Percentiles rank a stretch among this genome's conserved stretches.
Evolutionary conservation across 2,113 vertebrate species (phyloP).

Genomic region (Acrocephalus kingi): DNA sequence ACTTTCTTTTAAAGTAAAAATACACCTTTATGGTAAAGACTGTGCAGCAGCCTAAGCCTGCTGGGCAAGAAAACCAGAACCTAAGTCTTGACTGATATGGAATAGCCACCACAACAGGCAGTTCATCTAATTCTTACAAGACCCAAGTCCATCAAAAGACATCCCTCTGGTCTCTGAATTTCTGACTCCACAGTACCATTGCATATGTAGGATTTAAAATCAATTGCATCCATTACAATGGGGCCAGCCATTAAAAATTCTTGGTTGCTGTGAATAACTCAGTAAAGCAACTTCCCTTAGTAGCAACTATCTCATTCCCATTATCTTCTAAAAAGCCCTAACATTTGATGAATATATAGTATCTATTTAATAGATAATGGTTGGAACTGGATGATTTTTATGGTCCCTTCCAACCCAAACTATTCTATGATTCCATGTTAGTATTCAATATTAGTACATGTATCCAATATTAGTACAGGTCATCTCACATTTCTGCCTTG

Average conservation of each 20-base stretch:
- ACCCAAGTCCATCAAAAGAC: neutral
- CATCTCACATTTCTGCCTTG: neutral
- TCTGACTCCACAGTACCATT: neutral
- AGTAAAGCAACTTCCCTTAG: neutral
- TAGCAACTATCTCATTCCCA: neutral
- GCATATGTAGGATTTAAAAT: rapidly evolving
- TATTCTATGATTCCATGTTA: neutral
- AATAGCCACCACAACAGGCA: neutral
- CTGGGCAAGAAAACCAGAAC: neutral
- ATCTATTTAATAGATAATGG: neutral
- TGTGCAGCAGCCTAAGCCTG: neutral
- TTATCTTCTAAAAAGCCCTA: neutral
- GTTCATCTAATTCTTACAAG: neutral
- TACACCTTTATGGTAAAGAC: neutral
- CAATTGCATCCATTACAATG: neutral
- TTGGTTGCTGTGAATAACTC: neutral
- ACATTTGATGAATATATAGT: neutral
- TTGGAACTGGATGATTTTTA: neutral
- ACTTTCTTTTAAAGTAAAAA: neutral
- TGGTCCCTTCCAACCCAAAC: neutral
- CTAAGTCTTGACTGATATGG: neutral
- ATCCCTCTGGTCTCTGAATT: neutral
- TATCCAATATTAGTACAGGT: neutral
- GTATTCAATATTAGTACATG: neutral
- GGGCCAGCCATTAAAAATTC: neutral